Evolutionary conservation across 2,888 invertebrate species (phyloP).

Genomic region (Zhengitettix transpicula): DNA sequence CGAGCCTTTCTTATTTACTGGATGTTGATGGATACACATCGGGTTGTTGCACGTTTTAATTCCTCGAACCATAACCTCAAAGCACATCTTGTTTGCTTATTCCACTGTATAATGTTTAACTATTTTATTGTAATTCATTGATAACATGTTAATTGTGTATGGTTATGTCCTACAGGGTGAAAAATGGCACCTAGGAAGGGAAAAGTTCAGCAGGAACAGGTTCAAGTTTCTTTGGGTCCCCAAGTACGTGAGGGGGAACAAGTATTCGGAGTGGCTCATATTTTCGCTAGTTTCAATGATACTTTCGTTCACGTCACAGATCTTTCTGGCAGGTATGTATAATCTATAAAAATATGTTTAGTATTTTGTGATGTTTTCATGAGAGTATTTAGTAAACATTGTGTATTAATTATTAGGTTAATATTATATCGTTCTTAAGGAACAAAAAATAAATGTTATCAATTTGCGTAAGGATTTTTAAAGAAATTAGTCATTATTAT

Average conservation of each 20-base stretch:
- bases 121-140: not conserved
- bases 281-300: conserved; percentile 99
- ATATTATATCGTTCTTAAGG: no score
- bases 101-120: not conserved
- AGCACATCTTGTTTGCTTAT: not conserved
- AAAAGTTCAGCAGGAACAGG: conserved; percentile 92
- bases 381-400: no score
- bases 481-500: no score
- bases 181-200: conserved; percentile 95
- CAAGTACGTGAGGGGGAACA: conserved; percentile 94
- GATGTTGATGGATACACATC: no score
- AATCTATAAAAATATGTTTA: not conserved
- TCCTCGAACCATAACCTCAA: no score
- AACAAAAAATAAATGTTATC: no score
- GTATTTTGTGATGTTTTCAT: no score
- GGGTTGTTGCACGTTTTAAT: no score
- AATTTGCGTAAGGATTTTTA: no score
- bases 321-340: conserved; percentile 68
- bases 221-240: conserved; percentile 87
- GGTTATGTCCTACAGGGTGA: conserved; percentile 13
- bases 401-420: no score
- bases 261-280: conserved; percentile 98
- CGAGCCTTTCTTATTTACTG: no score
- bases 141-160: not conserved
- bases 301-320: conserved; percentile 99